Evolutionary conservation across 2,888 invertebrate genomes (phyloP).

Genomic region (Synanthedon myopaeformis): DNA sequence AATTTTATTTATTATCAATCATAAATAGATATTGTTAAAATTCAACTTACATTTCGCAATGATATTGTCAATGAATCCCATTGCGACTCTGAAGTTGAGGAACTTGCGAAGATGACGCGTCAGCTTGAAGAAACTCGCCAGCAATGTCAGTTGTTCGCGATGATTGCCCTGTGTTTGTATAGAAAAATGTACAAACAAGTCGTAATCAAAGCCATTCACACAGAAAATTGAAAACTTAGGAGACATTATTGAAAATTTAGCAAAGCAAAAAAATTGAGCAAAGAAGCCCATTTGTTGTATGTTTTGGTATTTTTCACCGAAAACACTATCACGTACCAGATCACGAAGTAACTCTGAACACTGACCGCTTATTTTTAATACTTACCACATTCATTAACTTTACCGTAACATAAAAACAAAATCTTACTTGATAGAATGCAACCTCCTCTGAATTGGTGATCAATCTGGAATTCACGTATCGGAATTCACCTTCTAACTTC

Average conservation of each 20-base stretch:
- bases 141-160: conserved; percentile 87
- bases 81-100: conserved; percentile 87
- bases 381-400: not conserved
- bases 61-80: conserved; percentile 97
- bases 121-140: conserved; percentile 91
- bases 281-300: too few relatives aligned
- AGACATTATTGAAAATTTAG: not conserved
- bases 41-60: conserved; percentile 87
- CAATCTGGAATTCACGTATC: conserved; percentile 95
- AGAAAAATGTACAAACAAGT: not conserved
- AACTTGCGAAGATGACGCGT: conserved; percentile 86
- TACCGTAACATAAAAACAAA: not conserved
- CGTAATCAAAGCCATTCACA: not conserved
- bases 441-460: conserved; percentile 98
- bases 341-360: too few relatives aligned
- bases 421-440: conserved; percentile 79
- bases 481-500: conserved; percentile 97
- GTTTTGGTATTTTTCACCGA: too few relatives aligned
- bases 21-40: not conserved
- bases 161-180: conserved; percentile 75
- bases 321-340: too few relatives aligned
- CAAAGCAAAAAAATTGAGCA: too few relatives aligned
- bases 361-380: not conserved
- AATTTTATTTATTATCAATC: too few relatives aligned
- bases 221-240: not conserved